Percentiles rank a stretch among this genome's conserved stretches.
These are phyloP conservation scores for Sander vitreus DNA, from an alignment of 2,113 vertebrate genomes.

Conservation along the genomic window DNA sequence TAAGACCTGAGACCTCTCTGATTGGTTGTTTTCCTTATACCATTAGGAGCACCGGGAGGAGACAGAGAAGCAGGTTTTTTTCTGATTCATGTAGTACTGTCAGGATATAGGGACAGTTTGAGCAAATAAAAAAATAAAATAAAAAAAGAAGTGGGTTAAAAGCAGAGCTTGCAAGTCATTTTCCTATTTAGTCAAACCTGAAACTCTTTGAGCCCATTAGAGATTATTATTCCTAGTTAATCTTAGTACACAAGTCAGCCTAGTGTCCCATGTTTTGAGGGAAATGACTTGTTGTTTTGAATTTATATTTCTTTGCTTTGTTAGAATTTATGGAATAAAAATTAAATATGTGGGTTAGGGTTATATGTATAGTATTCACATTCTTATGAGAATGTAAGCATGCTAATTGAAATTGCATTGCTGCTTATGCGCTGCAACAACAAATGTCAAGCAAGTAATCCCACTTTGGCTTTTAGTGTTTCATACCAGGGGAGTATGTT, in stretches of 20 bases:
- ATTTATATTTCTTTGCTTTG: no score
- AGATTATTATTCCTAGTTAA: neutral
- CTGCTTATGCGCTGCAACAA: neutral
- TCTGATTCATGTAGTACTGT: no score
- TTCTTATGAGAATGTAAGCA: neutral
- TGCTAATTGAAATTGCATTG: constrained; percentile 6
- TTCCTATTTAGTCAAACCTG: neutral
- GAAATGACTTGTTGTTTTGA: neutral
- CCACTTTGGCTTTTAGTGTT: constrained; percentile 24
- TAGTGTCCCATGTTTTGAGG: neutral
- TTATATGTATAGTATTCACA: neutral
- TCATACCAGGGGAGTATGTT: constrained; percentile 9
- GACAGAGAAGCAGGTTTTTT: no score
- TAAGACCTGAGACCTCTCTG: no score
- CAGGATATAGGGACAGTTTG: no score
- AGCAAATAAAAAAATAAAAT: no score
- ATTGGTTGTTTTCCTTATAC: no score
- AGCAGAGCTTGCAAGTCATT: neutral
- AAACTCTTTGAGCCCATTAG: neutral
- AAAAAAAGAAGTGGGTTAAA: no score
- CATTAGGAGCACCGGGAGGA: no score
- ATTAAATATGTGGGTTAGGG: neutral
- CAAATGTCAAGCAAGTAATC: constrained; percentile 8
- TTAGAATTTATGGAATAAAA: neutral
- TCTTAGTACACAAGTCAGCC: neutral